phyloP scores from a whole-genome alignment of 2,888 invertebrate species.

The Ptilodon capucinus region DNA sequence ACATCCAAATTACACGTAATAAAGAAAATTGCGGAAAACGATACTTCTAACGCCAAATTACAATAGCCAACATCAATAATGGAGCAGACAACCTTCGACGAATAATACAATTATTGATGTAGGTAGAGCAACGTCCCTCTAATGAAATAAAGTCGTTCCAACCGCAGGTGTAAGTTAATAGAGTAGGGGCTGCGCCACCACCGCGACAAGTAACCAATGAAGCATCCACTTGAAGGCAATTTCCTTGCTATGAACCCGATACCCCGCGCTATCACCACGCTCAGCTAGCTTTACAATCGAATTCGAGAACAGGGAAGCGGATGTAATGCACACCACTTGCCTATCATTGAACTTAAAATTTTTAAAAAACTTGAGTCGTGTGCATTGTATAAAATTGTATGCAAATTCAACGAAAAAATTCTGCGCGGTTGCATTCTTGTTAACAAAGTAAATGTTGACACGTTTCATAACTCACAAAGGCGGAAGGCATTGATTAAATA shows the following conservation, averaged over 20 bases:
- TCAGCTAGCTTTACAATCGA: constrained; percentile 41
- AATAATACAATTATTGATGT: too few relatives aligned
- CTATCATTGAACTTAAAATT: constrained; percentile 15
- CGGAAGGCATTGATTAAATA: neutral
- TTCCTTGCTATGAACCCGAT: constrained; percentile 40
- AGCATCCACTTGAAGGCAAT: constrained; percentile 38
- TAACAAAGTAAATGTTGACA: neutral
- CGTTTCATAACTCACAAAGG: neutral
- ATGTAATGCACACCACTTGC: constrained; percentile 29
- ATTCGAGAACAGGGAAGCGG: constrained; percentile 41
- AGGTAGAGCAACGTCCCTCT: constrained; percentile 5
- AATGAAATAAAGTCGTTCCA: constrained; percentile 19
- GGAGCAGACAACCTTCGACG: neutral
- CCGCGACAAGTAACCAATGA: constrained; percentile 27
- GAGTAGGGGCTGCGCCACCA: constrained; percentile 16
- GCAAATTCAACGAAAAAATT: neutral
- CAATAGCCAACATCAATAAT: constrained; percentile 6
- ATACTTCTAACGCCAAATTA: neutral
- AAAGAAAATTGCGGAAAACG: neutral
- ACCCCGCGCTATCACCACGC: constrained; percentile 36
- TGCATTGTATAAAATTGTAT: neutral
- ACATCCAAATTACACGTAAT: neutral
- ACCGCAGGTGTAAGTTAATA: constrained; percentile 33
- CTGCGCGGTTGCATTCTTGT: neutral
- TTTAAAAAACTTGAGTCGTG: neutral